phyloP scores from a whole-genome alignment of 92 coral and sea anemone species.

The Isaurus tuberculatus region DNA sequence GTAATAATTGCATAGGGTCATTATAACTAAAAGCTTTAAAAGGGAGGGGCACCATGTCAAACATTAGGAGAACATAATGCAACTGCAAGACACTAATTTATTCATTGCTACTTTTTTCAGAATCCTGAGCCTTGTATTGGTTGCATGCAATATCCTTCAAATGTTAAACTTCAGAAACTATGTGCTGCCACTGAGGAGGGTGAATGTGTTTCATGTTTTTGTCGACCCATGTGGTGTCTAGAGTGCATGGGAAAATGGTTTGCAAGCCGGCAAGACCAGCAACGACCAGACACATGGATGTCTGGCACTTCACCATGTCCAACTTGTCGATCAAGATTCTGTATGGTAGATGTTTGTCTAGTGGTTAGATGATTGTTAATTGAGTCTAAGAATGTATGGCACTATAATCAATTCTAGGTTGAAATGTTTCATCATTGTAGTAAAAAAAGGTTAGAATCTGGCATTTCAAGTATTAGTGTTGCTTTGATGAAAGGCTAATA shows the following conservation, averaged over 20 bases:
- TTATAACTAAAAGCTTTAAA: too few species aligned
- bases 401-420: too few species aligned
- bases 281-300: conserved; percentile 91
- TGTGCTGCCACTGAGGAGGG: conserved; percentile 88
- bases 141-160: conserved; percentile 91
- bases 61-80: too few species aligned
- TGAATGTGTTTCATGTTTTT: conserved; percentile 88
- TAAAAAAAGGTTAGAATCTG: too few species aligned
- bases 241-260: conserved; percentile 99
- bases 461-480: too few species aligned
- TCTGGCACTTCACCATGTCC: conserved; percentile 93
- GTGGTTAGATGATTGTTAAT: conserved; percentile 53
- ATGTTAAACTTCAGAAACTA: conserved; percentile 89
- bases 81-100: background rate
- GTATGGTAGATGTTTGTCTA: conserved; percentile 92
- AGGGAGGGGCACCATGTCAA: too few species aligned
- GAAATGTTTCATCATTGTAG: too few species aligned
- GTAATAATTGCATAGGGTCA: too few species aligned
- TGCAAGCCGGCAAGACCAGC: conserved; percentile 98
- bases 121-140: conserved; percentile 95
- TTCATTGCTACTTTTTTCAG: conserved; percentile 28
- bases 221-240: conserved; percentile 98
- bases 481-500: too few species aligned
- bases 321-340: conserved; percentile 90
- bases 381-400: background rate